phyloP scores from a whole-genome alignment of 92 coral and sea anemone species.

The Hydrozoanthus gracilis region DNA sequence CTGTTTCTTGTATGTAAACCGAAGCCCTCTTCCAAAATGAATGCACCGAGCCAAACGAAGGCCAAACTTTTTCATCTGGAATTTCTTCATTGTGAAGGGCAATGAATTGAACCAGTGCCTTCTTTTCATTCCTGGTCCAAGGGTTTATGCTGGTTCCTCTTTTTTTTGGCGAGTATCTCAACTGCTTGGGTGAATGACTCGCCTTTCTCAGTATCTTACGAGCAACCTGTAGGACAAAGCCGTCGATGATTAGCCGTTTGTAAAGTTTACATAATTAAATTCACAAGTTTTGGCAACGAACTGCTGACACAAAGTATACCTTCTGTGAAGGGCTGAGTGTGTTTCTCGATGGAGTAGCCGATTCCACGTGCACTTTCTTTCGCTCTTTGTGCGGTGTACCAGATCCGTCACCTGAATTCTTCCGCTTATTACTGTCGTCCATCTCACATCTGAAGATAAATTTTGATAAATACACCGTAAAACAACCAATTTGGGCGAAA shows the following conservation, averaged over 20 bases:
- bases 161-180: constrained; percentile 16
- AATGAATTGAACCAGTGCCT: constrained; percentile 17
- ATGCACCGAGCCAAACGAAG: constrained; percentile 20
- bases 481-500: background rate
- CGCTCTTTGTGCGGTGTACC: background rate
- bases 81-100: constrained; percentile 30
- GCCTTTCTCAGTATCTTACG: constrained; percentile 14
- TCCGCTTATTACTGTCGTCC: background rate
- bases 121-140: constrained; percentile 3
- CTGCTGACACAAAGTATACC: background rate
- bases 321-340: constrained; percentile 20
- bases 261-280: too few relatives aligned
- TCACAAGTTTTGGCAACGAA: background rate
- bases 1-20: constrained; percentile 8
- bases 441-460: background rate
- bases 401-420: background rate
- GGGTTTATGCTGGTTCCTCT: background rate
- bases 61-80: constrained; percentile 32
- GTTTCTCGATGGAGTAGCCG: background rate
- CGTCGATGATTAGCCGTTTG: background rate
- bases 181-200: constrained; percentile 16
- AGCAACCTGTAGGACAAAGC: constrained; percentile 12
- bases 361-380: background rate
- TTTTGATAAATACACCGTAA: background rate
- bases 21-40: constrained; percentile 29